Evolutionary conservation across 2,797 vertebrate genomes (phyloP), one percentile per base, ranked within the genome.

Genomic region (Muraenolepis orangiensis): DNA sequence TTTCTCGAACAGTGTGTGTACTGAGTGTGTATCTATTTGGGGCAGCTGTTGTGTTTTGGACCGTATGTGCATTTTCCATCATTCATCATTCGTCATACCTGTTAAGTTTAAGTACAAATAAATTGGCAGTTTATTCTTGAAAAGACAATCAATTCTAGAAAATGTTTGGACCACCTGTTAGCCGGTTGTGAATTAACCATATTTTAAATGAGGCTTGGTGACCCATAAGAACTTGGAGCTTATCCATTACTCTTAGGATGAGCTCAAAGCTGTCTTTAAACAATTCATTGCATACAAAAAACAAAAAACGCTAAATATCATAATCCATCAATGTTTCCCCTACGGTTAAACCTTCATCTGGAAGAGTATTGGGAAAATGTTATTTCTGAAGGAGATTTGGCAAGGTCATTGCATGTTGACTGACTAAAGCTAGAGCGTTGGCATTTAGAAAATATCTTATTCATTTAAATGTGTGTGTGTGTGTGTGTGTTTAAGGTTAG

Each of bases 401-500:
- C 46, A 51, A 20, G 7, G 46, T 51, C 46, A 46, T 46, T 16
- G 40, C 40, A 16, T 46, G 40, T 46, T 46, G n/a, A n/a, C 46
- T 51, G 18, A 51, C 20, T n/a, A 51, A 20, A 51, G 46, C 46
- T n/a, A 51, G 46, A 20, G 0, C 6, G 46, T n/a, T 0, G 20
- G 46, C 46, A 51, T n/a, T 51, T 20, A 51, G 46, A 1, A 46
- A n/a, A n/a, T n/a, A n/a, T n/a, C n/a, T n/a, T n/a, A n/a, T n/a
- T n/a, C n/a, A n/a, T n/a, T n/a, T n/a, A n/a, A n/a, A n/a, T 76
- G 69, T 71, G 69, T 51, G 67, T 66, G 69, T 40, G 51, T 61
- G 69, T 12, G 8, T 8, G 87, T 90, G 88, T 90, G 86, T 77
- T 81, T 85, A 84, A 90, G 82, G 80, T 51, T 20, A 87, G 77